A percentile compares a stretch with the other conserved stretches of the same genome.
phyloP scores from a whole-genome alignment of 1,140 invertebrate species.

The Cotesia glomerata region DNA sequence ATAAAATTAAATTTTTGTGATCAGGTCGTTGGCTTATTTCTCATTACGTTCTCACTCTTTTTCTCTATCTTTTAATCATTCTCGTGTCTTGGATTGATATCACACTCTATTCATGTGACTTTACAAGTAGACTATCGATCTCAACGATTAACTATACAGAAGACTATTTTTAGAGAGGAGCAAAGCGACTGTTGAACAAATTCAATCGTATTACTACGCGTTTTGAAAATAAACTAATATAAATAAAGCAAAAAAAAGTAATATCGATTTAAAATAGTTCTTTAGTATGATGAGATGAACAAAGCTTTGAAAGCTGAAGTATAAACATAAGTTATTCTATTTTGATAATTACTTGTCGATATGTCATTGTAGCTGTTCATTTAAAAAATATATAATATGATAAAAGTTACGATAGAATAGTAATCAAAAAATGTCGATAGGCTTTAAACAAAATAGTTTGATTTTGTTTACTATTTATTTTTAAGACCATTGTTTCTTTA shows the following conservation, averaged over 20 bases:
- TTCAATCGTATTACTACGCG: constrained; percentile 7
- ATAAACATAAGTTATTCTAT: neutral
- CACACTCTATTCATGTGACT: constrained; percentile 9
- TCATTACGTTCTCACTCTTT: constrained; percentile 14
- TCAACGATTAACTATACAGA: constrained; percentile 17
- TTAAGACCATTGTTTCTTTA: too few relatives aligned
- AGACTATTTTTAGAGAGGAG: constrained; percentile 27
- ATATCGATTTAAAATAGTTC: constrained; percentile 4
- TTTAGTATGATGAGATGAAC: neutral
- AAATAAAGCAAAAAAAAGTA: neutral
- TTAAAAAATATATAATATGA: too few relatives aligned
- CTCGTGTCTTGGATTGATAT: constrained; percentile 21
- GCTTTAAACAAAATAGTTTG: too few relatives aligned
- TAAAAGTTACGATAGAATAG: too few relatives aligned
- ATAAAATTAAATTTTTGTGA: neutral
- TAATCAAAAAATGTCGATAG: too few relatives aligned
- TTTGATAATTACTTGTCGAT: too few relatives aligned
- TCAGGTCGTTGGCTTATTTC: constrained; percentile 26
- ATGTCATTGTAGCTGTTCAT: too few relatives aligned
- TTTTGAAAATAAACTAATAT: neutral
- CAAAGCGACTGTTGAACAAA: neutral
- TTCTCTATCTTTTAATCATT: neutral
- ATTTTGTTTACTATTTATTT: too few relatives aligned
- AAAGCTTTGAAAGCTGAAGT: neutral
- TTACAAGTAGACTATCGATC: constrained; percentile 32